These are phyloP conservation scores for Scrobipalpa costella DNA, from an alignment of 2,888 invertebrate species.

Conservation along the genomic window DNA sequence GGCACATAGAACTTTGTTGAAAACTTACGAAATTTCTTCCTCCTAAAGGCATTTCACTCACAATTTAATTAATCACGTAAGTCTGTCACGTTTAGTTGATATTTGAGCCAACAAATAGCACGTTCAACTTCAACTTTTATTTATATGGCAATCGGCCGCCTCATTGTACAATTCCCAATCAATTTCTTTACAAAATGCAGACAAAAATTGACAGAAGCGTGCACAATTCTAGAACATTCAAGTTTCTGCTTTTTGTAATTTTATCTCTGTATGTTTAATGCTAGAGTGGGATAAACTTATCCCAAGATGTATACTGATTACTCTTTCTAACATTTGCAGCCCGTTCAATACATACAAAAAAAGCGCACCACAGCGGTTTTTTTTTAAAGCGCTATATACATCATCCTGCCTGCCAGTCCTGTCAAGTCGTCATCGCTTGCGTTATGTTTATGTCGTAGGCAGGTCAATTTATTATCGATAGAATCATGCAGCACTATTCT, in stretches of 20 bases:
- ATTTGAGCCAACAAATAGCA: slow-evolving; percentile 31
- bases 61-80: slow-evolving; percentile 43
- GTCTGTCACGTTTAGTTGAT: slow-evolving; percentile 33
- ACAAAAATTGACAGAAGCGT: slow-evolving; percentile 49
- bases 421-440: too few species aligned
- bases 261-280: too few species aligned
- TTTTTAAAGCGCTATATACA: neutral
- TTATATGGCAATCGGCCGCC: too few species aligned
- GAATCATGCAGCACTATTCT: too few species aligned
- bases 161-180: slow-evolving; percentile 43
- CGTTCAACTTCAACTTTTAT: too few species aligned
- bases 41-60: slow-evolving; percentile 72
- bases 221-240: slow-evolving; percentile 66
- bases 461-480: too few species aligned
- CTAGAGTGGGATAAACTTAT: neutral
- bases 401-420: too few species aligned
- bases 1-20: slow-evolving; percentile 33
- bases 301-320: neutral
- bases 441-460: too few species aligned
- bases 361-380: neutral
- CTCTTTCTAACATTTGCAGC: neutral
- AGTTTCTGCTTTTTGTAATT: slow-evolving; percentile 20
- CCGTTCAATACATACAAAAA: too few species aligned
- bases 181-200: slow-evolving; percentile 40
- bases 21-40: slow-evolving; percentile 73